Percentiles rank a stretch among this genome's conserved stretches.
Evolutionary conservation across 2,797 vertebrate genomes (phyloP).

Genomic region (Sebastes kiyomatsui): DNA sequence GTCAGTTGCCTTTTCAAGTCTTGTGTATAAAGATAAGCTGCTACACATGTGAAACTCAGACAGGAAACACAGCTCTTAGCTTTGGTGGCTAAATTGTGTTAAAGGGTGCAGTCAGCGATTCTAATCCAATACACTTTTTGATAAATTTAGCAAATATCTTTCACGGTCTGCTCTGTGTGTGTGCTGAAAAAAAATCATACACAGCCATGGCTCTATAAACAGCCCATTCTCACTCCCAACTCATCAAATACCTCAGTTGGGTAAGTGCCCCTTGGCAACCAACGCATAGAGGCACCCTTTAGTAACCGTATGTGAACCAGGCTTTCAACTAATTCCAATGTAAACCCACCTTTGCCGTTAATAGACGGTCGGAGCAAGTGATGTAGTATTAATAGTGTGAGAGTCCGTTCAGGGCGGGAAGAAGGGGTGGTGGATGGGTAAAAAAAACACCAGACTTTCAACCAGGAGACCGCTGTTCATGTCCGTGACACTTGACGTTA

Average conservation of each 20-base stretch:
- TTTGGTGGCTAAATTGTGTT: neutral
- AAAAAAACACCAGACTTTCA: rapidly evolving
- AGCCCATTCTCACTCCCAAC: too few species aligned
- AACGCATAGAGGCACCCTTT: too few species aligned
- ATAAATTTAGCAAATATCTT: neutral
- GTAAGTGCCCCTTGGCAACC: too few species aligned
- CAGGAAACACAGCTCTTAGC: neutral
- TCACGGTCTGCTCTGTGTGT: neutral
- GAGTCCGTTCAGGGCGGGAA: rapidly evolving
- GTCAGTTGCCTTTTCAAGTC: neutral
- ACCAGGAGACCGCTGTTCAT: rapidly evolving
- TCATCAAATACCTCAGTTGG: too few species aligned
- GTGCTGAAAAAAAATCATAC: neutral
- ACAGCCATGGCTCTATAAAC: neutral
- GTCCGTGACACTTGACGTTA: too few species aligned
- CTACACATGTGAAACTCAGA: neutral
- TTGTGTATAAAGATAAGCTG: neutral
- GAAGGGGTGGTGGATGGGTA: too few species aligned
- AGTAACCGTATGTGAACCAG: too few species aligned
- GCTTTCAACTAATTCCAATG: too few species aligned
- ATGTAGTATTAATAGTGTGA: too few species aligned
- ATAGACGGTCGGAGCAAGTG: too few species aligned
- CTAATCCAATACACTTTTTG: neutral
- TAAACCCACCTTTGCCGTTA: too few species aligned
- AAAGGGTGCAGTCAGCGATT: neutral